Evolutionary conservation across 1,140 invertebrate genomes (phyloP).

Genomic region (Anoplophora glabripennis): DNA sequence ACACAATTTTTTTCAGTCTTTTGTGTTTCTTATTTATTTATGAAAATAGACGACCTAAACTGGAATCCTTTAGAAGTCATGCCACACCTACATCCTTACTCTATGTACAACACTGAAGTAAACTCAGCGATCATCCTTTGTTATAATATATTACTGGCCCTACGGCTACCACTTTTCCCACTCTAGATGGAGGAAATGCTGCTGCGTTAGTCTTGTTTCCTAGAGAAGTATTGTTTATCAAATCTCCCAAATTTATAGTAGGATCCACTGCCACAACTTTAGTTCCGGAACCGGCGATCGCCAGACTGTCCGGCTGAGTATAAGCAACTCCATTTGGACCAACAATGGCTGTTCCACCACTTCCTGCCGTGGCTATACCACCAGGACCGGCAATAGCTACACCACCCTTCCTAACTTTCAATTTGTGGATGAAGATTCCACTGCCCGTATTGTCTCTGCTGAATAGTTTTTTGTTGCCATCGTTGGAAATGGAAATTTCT

Average conservation of each 20-base stretch:
- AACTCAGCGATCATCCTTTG: constrained; percentile 34
- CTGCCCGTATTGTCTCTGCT: constrained; percentile 44
- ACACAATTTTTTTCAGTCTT: too few relatives aligned
- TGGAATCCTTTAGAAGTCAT: too few relatives aligned
- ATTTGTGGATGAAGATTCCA: constrained; percentile 63
- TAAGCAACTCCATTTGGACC: constrained; percentile 69
- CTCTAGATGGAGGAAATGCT: constrained; percentile 43
- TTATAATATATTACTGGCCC: constrained; percentile 69
- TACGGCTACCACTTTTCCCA: constrained; percentile 64
- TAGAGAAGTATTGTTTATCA: constrained; percentile 35
- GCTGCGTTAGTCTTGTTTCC: constrained; percentile 43
- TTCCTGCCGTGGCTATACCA: constrained; percentile 68
- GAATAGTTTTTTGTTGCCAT: constrained; percentile 36
- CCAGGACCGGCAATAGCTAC: constrained; percentile 73
- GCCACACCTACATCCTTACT: too few relatives aligned
- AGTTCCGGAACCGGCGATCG: constrained; percentile 66
- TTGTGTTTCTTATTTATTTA: too few relatives aligned
- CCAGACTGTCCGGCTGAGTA: constrained; percentile 64
- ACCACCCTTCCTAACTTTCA: constrained; percentile 66
- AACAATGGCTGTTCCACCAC: constrained; percentile 70
- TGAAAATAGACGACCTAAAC: too few relatives aligned
- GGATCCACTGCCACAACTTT: constrained; percentile 61
- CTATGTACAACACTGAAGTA: too few relatives aligned
- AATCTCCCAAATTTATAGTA: constrained; percentile 53
- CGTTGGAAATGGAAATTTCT: constrained; percentile 31